Base-by-base conservation (phyloP, 2,888 invertebrate genomes). In the Drosophila peninsularis region DNA sequence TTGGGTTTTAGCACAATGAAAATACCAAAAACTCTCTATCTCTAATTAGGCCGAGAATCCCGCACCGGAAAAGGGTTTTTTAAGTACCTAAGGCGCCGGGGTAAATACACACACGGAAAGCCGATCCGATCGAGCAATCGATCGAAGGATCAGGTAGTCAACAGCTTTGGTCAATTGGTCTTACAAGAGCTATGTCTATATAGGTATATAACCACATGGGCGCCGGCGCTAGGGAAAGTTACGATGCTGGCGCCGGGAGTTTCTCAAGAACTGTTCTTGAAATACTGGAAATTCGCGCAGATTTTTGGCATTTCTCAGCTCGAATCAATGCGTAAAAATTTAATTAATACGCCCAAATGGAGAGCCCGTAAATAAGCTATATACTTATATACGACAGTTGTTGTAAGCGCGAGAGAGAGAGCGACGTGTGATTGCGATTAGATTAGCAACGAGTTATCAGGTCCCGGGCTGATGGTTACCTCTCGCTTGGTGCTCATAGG, bases 1-100 rank as follows among this genome's bases (percentile, higher is more conserved):
- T 81, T 82, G 90, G 88, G 88, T 88, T 90, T 90, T 90, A 74
- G 57, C 85, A 85, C 77, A 85, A 87, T 79, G 83, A 90, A 90
- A 90, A 85, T 88, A 84, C 86, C 82, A 75, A 70, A 73, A 37
- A 17, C 27, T 62, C 75, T 80, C 77, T 81, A 24, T 72, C 77
- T 82, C 77, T 84, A 89, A 88, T 89, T 88, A 88, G 88, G 85
- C 76, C 78, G 80, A 72, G 73, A 67, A 56, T 70, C 62, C 71
- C 55, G 63, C 70, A 85, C 80, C 81, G 82, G 86, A 89, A 89
- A 90, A 86, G 88, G 87, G 82, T 81, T 89, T 89, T 88, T 84
- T 84, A 75, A 88, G 66, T 77, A 80, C 75, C 82, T 86, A 76
- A 75, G 77, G 88, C 82, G 90, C 82, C 89, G 88, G 86, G 88